Evolutionary conservation across 2,113 vertebrate genomes (phyloP).

Genomic region (Saimiri boliviensis): DNA sequence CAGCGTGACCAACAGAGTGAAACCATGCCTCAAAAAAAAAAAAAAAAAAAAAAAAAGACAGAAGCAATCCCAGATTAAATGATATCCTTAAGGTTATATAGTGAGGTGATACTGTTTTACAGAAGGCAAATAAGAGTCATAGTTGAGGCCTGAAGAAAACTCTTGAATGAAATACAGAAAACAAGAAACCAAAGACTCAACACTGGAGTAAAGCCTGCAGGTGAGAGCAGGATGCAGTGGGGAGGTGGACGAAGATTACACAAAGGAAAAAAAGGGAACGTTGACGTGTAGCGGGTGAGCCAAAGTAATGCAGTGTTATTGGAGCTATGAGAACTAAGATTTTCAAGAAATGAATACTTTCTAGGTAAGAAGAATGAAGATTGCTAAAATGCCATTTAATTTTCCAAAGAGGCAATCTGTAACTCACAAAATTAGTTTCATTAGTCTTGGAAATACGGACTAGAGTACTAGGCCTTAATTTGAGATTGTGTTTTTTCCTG

Average conservation of each 20-base stretch:
- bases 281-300: neutral
- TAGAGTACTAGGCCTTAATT: constrained; percentile 1
- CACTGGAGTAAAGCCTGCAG: neutral
- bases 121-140: neutral
- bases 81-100: neutral
- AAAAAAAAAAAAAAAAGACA: neutral
- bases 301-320: neutral
- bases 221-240: neutral
- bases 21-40: too few relatives aligned
- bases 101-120: neutral
- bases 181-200: neutral
- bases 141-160: constrained; percentile 24
- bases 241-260: neutral
- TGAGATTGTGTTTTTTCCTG: constrained; percentile 42
- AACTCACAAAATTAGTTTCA: constrained; percentile 17
- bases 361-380: constrained; percentile 20
- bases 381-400: constrained; percentile 51
- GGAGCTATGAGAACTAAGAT: neutral
- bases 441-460: constrained; percentile 46
- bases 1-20: too few relatives aligned
- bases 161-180: constrained; percentile 19
- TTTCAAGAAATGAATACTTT: neutral
- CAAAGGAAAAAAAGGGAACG: neutral
- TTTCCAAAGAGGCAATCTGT: constrained; percentile 8
- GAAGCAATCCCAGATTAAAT: constrained; percentile 27